These are phyloP conservation scores for Rhimphoctona megacephalus DNA, from an alignment of 2,888 invertebrate genomes.

Conservation along the genomic window DNA sequence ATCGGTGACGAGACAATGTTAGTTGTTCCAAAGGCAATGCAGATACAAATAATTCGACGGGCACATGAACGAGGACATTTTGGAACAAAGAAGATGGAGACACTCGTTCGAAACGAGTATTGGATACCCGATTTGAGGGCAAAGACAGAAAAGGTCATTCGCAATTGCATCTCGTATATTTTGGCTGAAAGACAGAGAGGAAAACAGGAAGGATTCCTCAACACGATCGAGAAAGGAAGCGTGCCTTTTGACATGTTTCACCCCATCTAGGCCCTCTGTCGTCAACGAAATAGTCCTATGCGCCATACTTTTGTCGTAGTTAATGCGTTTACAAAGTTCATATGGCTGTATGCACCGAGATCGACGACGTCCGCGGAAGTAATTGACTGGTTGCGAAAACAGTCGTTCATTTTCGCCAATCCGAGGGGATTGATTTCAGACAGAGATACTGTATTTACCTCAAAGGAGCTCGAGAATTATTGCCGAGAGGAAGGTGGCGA, in stretches of 20 bases:
- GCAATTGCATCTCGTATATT: constrained; percentile 70
- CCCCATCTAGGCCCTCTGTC: constrained; percentile 79
- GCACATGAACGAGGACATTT: constrained; percentile 80
- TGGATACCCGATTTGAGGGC: constrained; percentile 70
- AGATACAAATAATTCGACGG: background rate
- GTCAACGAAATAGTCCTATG: constrained; percentile 71
- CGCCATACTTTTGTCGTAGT: constrained; percentile 55
- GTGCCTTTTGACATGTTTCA: constrained; percentile 77
- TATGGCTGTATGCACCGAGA: constrained; percentile 75
- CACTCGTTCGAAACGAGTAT: constrained; percentile 75
- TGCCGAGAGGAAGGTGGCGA: constrained; percentile 26
- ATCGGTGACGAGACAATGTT: too few species aligned
- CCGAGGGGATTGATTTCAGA: constrained; percentile 80
- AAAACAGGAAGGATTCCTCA: constrained; percentile 78
- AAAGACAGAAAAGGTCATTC: constrained; percentile 66
- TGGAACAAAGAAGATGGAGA: constrained; percentile 73
- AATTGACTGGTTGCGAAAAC: constrained; percentile 75
- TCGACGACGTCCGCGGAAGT: constrained; percentile 75
- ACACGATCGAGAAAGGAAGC: constrained; percentile 77
- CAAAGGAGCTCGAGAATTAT: constrained; percentile 61
- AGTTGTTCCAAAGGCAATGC: too few species aligned
- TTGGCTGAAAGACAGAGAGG: constrained; percentile 72
- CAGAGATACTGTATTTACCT: constrained; percentile 80
- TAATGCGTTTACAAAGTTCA: constrained; percentile 67
- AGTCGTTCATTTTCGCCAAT: constrained; percentile 80